phyloP scores from a whole-genome alignment of 2,797 vertebrate genomes.

The Austrolebias charrua region DNA sequence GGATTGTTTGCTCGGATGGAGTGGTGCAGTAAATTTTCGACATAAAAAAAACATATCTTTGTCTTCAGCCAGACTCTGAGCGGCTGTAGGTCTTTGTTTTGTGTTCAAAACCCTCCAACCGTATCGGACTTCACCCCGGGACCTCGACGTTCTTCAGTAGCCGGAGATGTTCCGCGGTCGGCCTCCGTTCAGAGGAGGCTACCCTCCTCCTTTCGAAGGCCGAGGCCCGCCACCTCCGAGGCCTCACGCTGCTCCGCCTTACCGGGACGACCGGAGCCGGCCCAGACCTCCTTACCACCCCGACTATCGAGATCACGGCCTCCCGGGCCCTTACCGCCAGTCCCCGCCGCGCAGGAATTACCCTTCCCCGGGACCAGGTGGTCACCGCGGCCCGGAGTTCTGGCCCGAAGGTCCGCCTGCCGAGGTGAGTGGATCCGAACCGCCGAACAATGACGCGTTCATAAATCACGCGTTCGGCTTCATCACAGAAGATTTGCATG shows the following conservation, averaged over 20 bases:
- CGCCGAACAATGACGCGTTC: too few relatives aligned
- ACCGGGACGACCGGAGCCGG: conserved; percentile 65
- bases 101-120: not conserved
- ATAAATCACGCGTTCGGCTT: too few relatives aligned
- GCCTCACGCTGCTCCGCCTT: conserved; percentile 45
- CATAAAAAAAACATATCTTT: too few relatives aligned
- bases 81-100: not conserved
- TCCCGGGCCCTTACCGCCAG: conserved; percentile 77
- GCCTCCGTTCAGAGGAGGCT: conserved; percentile 70
- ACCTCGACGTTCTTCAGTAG: not conserved
- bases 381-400: conserved; percentile 54
- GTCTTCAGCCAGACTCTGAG: not conserved
- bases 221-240: conserved; percentile 57
- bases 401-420: conserved; percentile 47
- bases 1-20: too few relatives aligned
- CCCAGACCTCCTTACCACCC: conserved; percentile 70
- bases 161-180: conserved; percentile 72
- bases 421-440: conserved; percentile 53
- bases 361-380: conserved; percentile 73
- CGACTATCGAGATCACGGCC: conserved; percentile 59
- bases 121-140: not conserved
- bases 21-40: too few relatives aligned
- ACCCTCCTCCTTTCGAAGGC: conserved; percentile 60
- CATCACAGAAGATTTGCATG: too few relatives aligned
- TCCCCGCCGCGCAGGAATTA: conserved; percentile 80